Evolutionary conservation across 2,797 vertebrate species (phyloP), one percentile per base, ranked within the genome.

Genomic region (Trachops cirrhosus): DNA sequence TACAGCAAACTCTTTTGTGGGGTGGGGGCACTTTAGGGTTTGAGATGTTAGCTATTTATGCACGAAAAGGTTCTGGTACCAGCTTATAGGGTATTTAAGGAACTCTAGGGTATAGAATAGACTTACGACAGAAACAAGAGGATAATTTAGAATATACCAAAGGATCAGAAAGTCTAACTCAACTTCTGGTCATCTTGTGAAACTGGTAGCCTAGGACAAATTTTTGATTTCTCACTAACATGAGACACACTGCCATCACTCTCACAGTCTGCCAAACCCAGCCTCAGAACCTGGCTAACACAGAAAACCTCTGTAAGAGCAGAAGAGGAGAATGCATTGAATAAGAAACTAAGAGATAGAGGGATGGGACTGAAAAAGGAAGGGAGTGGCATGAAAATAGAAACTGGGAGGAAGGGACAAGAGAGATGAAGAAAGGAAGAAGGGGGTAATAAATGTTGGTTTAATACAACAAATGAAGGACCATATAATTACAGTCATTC

Each of bases 11-110:
- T 82, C 34, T 62, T 74, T 34, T 87, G 37, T 37, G 41, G 44
- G 29, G 24, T 3, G 3, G 37, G 9, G 12, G n/a, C 48, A 22
- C 21, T 92, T 57, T 50, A 68, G 26, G 29, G 71, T 54, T 70
- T 77, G 29, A 74, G 18, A 78, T 87, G 9, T 41, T 74, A 96
- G 44, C 74, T 16, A 78, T 16, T 46, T 22, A 77, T 5, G 10
- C 16, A 68, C 0, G 2, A 68, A 59, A 39, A 94, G 54, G 21
- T 57, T 84, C 50, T 91, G 71, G 67, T 64, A 34, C 12, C 24
- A 89, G 57, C 52, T 87, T 86, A 50, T 59, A 10, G 16, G 78
- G 48, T 70, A 70, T 83, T 89, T 83, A 88, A 95, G 87, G 93
- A 93, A 79, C 18, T 59, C 52, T 70, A 80, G 15, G 24, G 21